Evolutionary conservation across 2,797 vertebrate genomes (phyloP).

Genomic region (Ptychadena robeensis): DNA sequence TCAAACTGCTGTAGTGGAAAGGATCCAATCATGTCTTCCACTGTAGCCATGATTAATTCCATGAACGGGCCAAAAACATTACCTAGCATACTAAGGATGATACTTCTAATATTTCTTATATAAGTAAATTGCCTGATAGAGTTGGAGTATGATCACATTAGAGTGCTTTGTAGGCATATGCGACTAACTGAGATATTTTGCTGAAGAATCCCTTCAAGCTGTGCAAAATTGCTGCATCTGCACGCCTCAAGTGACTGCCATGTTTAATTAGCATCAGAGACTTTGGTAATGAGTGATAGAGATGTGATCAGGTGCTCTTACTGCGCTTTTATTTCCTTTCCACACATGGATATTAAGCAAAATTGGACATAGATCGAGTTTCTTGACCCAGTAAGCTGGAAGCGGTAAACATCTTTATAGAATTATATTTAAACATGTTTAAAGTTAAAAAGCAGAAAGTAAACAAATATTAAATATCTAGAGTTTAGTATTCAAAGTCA

Average conservation of each 20-base stretch:
- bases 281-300: constrained; percentile 1
- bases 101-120: background rate
- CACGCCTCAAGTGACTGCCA: constrained; percentile 4
- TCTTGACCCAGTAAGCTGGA: background rate
- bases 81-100: background rate
- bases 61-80: background rate
- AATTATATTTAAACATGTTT: background rate
- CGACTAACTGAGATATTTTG: background rate
- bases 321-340: background rate
- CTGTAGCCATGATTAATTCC: background rate
- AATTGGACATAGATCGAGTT: background rate
- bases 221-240: constrained; percentile 7
- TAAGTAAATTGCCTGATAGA: background rate
- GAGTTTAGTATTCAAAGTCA: too few species aligned
- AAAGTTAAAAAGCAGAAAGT: background rate
- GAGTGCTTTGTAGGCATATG: background rate
- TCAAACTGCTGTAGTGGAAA: background rate
- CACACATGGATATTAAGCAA: background rate
- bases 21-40: background rate
- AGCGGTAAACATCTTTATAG: background rate
- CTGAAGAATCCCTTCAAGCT: background rate
- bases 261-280: background rate
- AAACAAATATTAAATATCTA: too few species aligned
- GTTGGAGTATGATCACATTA: background rate
- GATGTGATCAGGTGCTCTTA: constrained; percentile 7